These are phyloP conservation scores for Oreortyx pictus DNA, from an alignment of 2,797 vertebrate genomes.

Conservation along the genomic window DNA sequence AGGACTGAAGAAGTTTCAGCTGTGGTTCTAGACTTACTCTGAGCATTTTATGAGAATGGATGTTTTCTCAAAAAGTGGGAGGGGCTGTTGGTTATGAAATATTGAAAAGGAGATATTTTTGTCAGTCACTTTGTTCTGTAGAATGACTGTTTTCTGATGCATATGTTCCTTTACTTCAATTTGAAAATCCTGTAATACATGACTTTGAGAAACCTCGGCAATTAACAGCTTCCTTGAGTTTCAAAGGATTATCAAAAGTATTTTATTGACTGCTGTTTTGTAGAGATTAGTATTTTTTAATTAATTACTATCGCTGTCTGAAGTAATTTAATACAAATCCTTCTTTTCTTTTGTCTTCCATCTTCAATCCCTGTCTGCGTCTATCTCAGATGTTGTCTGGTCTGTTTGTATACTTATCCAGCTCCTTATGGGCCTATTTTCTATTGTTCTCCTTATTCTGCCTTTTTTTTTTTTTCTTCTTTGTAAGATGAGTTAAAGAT, in stretches of 20 bases:
- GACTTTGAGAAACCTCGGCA: not conserved
- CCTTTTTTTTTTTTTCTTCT: not conserved
- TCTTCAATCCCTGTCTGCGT: slow-evolving; percentile 24
- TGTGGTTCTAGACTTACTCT: not conserved
- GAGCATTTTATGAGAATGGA: not conserved
- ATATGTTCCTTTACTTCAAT: not conserved
- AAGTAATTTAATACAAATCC: slow-evolving; percentile 18
- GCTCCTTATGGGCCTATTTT: not conserved
- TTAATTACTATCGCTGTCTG: not conserved
- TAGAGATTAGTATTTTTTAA: not conserved
- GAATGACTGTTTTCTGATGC: not conserved
- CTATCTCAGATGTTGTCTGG: slow-evolving; percentile 35
- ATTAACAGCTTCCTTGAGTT: not conserved
- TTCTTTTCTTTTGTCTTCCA: slow-evolving; percentile 44
- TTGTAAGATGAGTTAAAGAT: not conserved
- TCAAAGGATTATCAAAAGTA: not conserved
- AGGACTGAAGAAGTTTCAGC: not conserved
- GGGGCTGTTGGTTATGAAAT: not conserved
- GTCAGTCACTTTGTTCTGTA: not conserved
- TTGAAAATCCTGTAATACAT: not conserved
- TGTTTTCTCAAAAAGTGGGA: not conserved
- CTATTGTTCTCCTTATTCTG: not conserved
- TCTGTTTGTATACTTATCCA: slow-evolving; percentile 1
- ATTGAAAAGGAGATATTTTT: not conserved
- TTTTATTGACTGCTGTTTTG: not conserved